Percentiles rank a stretch among this genome's conserved stretches.
Conservation (phyloP, 2,888 invertebrate species). For the Pomacea canaliculata region DNA sequence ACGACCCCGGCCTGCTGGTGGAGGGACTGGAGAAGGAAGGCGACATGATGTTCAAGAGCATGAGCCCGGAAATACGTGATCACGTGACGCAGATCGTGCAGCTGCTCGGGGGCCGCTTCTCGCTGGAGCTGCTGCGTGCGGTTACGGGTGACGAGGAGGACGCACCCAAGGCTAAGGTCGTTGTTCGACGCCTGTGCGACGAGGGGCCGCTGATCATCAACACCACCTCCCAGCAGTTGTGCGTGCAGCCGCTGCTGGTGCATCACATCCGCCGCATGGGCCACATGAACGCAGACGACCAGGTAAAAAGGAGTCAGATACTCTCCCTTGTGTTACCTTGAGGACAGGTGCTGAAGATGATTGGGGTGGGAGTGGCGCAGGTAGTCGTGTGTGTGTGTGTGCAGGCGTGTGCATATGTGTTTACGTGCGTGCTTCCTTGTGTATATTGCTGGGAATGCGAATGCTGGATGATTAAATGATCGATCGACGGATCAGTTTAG, state of each 20-base stretch:
- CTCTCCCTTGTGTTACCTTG: too few relatives aligned
- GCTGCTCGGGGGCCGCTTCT: constrained; percentile 7
- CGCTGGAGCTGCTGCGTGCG: constrained; percentile 11
- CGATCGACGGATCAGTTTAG: too few relatives aligned
- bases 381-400: too few relatives aligned
- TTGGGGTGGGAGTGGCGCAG: too few relatives aligned
- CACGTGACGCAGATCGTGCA: constrained; percentile 11
- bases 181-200: constrained; percentile 8
- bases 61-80: constrained; percentile 10
- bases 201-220: constrained; percentile 9
- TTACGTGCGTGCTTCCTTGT: too few relatives aligned
- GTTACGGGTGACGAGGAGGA: constrained; percentile 3
- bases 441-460: too few relatives aligned
- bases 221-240: constrained; percentile 2
- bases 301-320: not conserved
- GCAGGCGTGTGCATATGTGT: too few relatives aligned
- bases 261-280: constrained; percentile 21
- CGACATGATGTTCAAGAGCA: not conserved
- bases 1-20: constrained; percentile 5
- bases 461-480: too few relatives aligned
- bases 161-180: not conserved
- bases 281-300: constrained; percentile 16
- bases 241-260: constrained; percentile 20
- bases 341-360: too few relatives aligned
- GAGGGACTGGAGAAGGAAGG: constrained; percentile 8